phyloP scores from a whole-genome alignment of 2,888 invertebrate genomes.

The Metopia argyrocephala region DNA sequence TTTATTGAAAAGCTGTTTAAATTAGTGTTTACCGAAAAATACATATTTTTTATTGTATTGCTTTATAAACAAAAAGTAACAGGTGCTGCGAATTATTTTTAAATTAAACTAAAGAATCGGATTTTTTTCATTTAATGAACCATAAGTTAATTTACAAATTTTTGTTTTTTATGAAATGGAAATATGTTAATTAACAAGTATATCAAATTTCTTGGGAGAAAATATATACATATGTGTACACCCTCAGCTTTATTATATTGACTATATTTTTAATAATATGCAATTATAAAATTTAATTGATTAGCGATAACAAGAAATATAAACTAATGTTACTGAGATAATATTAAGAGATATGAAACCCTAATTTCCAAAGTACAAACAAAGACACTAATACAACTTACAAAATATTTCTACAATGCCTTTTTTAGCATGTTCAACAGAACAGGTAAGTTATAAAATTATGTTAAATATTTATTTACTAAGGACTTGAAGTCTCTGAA shows the following conservation, averaged over 20 bases:
- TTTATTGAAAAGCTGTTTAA: too few relatives aligned
- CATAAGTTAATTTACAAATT: too few relatives aligned
- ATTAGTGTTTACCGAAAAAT: too few relatives aligned
- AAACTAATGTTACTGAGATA: slow-evolving; percentile 12
- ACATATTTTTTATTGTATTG: too few relatives aligned
- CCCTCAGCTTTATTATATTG: not conserved
- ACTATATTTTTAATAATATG: not conserved
- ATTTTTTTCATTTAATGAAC: too few relatives aligned
- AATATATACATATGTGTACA: too few relatives aligned
- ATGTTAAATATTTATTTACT: slow-evolving; percentile 4
- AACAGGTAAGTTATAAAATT: slow-evolving; percentile 17
- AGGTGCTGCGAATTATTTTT: too few relatives aligned
- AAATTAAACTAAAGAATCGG: too few relatives aligned
- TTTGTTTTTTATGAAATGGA: too few relatives aligned
- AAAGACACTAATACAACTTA: not conserved
- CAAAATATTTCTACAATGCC: not conserved
- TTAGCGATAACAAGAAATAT: not conserved
- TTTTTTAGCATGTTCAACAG: not conserved
- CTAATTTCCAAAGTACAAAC: not conserved
- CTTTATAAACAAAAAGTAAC: too few relatives aligned
- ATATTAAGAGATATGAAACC: not conserved
- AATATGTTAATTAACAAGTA: too few relatives aligned
- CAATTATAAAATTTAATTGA: not conserved
- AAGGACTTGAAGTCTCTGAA: slow-evolving; percentile 23
- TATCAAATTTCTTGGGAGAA: too few relatives aligned